Conservation (phyloP, 2,797 vertebrate genomes). For the Onychomys arenicola region DNA sequence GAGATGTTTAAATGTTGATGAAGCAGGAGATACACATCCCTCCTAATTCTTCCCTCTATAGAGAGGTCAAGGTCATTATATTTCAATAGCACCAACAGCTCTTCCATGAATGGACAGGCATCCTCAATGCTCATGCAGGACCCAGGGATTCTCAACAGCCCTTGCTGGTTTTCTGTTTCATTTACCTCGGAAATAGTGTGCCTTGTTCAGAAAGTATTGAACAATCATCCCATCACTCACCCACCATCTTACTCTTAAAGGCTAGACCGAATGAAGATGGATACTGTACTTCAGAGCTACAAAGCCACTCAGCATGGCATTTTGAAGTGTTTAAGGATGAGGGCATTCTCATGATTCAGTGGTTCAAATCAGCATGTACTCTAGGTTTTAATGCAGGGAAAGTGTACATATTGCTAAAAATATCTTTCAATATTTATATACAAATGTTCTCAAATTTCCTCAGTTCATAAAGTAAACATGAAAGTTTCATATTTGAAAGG, state of each 20-base stretch:
- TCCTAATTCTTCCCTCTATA: not conserved
- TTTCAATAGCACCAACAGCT: not conserved
- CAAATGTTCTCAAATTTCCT: not conserved
- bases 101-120: not conserved
- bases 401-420: not conserved
- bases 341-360: not conserved
- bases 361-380: not conserved
- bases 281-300: not conserved
- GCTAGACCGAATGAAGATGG: conserved; percentile 41
- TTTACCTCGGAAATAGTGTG: not conserved
- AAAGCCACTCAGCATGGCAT: not conserved
- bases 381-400: not conserved
- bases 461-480: not conserved
- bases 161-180: not conserved
- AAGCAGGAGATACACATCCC: not conserved
- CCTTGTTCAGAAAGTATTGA: not conserved
- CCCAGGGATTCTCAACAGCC: not conserved
- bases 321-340: not conserved
- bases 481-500: not conserved
- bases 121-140: not conserved
- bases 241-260: conserved; percentile 43
- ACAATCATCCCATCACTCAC: not conserved
- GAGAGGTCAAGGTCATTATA: not conserved
- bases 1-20: not conserved
- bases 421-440: not conserved